Conservation (phyloP, 2,113 vertebrate genomes). For the Colinus virginianus region DNA sequence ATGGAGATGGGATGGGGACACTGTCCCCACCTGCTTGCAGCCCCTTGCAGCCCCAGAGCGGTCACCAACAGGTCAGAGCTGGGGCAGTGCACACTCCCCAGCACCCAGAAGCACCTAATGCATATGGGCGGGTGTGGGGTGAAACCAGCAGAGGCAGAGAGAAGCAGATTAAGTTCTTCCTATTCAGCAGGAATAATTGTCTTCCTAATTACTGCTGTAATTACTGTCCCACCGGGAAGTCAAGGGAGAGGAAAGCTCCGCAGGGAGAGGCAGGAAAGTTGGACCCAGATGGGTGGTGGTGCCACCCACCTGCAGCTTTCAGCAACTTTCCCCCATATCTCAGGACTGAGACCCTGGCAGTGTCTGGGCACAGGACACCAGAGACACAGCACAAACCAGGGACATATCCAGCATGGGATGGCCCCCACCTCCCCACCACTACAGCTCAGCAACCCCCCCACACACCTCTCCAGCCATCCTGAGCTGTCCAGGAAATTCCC, state of each 20-base stretch:
- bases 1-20: background rate
- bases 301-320: rapidly evolving
- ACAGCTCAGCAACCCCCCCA: rapidly evolving
- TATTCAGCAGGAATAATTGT: constrained; percentile 24
- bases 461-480: rapidly evolving
- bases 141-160: background rate
- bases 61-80: background rate
- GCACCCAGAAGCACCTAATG: background rate
- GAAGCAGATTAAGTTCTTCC: constrained; percentile 34
- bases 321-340: background rate
- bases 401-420: no score
- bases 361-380: rapidly evolving
- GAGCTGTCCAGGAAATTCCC: background rate
- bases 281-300: background rate
- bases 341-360: rapidly evolving
- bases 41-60: rapidly evolving
- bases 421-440: background rate
- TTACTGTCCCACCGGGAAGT: background rate
- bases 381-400: rapidly evolving
- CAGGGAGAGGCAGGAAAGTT: background rate
- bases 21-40: rapidly evolving
- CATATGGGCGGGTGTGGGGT: background rate
- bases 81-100: rapidly evolving
- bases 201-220: constrained; percentile 24
- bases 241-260: background rate